Conservation (phyloP, 2,888 invertebrate species). For the Elmis aenea region DNA sequence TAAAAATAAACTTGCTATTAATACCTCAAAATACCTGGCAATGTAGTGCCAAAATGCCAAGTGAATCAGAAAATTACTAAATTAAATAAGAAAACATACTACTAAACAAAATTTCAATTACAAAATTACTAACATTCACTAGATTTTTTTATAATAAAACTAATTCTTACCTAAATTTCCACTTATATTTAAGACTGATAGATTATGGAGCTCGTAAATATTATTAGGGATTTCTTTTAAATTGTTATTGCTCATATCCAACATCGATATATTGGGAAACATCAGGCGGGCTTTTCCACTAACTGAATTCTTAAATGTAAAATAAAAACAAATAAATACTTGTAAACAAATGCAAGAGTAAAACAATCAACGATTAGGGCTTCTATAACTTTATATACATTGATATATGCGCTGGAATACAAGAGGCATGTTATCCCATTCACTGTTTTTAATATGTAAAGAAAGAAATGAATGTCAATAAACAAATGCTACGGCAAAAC, state of each 20-base stretch:
- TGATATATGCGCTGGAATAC: too few species aligned
- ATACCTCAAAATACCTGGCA: slow-evolving; percentile 1
- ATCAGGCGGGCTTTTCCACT: slow-evolving; percentile 65
- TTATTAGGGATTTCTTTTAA: slow-evolving; percentile 74
- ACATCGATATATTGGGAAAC: slow-evolving; percentile 90
- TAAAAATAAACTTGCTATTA: slow-evolving; percentile 37
- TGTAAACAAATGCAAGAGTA: not conserved
- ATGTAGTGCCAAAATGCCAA: not conserved
- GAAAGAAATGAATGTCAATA: too few species aligned
- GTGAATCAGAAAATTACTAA: not conserved
- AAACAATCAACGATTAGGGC: too few species aligned
- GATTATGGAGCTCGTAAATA: slow-evolving; percentile 76
- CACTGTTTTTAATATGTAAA: too few species aligned
- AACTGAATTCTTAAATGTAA: slow-evolving; percentile 2
- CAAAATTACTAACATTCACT: slow-evolving; percentile 4
- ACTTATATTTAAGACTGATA: slow-evolving; percentile 92
- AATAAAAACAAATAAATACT: slow-evolving; percentile 1
- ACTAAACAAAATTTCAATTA: not conserved
- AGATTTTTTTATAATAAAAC: too few species aligned
- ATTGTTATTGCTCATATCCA: slow-evolving; percentile 89
- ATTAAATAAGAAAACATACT: not conserved
- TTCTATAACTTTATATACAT: too few species aligned
- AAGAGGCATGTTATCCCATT: too few species aligned
- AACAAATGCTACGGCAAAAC: too few species aligned
- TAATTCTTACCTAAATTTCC: slow-evolving; percentile 61